phyloP scores from a whole-genome alignment of 2,113 vertebrate genomes.

The Carassius gibelio region DNA sequence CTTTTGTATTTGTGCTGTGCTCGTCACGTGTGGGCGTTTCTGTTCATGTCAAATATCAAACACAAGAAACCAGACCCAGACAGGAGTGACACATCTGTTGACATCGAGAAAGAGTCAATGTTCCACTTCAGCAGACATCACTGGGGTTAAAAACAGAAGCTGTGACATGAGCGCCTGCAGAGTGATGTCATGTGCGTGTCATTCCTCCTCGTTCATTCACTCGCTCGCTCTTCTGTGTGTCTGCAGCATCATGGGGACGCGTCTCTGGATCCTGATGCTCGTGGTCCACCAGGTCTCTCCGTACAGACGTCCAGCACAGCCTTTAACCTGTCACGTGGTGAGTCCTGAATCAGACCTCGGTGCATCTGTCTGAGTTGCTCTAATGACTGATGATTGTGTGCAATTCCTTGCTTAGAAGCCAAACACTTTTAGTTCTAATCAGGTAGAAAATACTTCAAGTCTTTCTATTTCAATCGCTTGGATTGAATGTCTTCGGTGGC shows the following conservation, averaged over 20 bases:
- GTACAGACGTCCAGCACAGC: conserved; percentile 64
- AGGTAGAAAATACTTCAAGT: no score
- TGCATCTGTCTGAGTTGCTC: no score
- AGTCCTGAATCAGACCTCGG: conserved; percentile 57
- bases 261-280: conserved; percentile 78
- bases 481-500: no score
- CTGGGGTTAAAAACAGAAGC: not conserved
- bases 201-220: not conserved
- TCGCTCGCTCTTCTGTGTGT: conserved; percentile 52
- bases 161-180: not conserved
- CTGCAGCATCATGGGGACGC: conserved; percentile 82
- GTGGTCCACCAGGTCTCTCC: conserved; percentile 69
- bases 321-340: conserved; percentile 80
- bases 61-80: conserved; percentile 16
- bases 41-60: conserved; percentile 43
- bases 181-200: conserved; percentile 24
- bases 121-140: not conserved
- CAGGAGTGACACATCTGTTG: not conserved
- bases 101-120: not conserved
- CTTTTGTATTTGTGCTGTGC: conserved; percentile 38
- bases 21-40: conserved; percentile 53
- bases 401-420: no score
- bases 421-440: no score
- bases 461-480: no score
- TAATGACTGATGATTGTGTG: no score